Conservation (phyloP, 1,140 invertebrate species). For the Bathynomus jamesi region DNA sequence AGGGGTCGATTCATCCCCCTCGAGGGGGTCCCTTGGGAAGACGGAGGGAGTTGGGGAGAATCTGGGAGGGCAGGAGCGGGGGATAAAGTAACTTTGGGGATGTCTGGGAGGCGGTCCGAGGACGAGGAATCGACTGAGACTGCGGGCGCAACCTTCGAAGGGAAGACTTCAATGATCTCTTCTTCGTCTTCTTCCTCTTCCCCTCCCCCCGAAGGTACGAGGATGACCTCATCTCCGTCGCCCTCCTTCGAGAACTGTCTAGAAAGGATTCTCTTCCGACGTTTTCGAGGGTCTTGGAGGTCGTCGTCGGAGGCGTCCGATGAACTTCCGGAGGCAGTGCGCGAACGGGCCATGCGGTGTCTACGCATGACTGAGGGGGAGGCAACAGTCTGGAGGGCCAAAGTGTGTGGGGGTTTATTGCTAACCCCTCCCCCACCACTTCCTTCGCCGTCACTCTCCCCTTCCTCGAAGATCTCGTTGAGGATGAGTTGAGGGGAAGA, state of each 20-base stretch:
- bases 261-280: conserved; percentile 65
- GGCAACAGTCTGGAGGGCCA: conserved; percentile 6
- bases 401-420: not conserved
- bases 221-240: conserved; percentile 50
- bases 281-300: conserved; percentile 51
- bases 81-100: not conserved
- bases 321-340: conserved; percentile 77
- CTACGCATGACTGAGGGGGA: conserved; percentile 44
- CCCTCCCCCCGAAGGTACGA: not conserved
- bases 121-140: not conserved
- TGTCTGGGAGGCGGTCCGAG: not conserved
- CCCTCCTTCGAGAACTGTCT: conserved; percentile 50
- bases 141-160: not conserved
- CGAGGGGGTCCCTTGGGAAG: not conserved
- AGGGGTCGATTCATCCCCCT: conserved; percentile 12
- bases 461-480: conserved; percentile 66
- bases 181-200: not conserved
- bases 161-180: not conserved
- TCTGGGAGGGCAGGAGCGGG: not conserved
- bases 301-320: conserved; percentile 79
- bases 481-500: conserved; percentile 56
- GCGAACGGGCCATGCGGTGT: conserved; percentile 61
- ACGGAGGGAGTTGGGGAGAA: not conserved
- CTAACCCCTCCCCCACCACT: conserved; percentile 43
- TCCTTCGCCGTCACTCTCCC: conserved; percentile 43